Conservation (phyloP, 2,888 invertebrate genomes). For the Rugalucina vietnamica region DNA sequence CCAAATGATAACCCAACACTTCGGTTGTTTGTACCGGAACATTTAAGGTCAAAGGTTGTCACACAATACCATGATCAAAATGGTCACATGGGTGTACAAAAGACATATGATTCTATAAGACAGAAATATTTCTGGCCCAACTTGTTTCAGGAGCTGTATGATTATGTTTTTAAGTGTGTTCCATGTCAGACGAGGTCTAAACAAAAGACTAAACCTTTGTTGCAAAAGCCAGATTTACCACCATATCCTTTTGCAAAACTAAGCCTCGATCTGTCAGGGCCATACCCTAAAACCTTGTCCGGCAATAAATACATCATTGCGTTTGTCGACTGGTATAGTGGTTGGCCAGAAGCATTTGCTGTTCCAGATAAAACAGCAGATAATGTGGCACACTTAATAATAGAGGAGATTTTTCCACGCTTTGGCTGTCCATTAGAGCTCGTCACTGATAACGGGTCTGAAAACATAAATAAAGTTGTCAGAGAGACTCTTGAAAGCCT, state of each 20-base stretch:
- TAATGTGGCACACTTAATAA: constrained; percentile 31
- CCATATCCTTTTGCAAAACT: constrained; percentile 36
- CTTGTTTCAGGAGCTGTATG: constrained; percentile 27
- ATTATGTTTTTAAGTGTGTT: constrained; percentile 21
- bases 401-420: constrained; percentile 39
- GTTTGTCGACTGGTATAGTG: constrained; percentile 33
- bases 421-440: constrained; percentile 41
- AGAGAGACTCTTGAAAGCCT: constrained; percentile 29
- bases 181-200: constrained; percentile 29
- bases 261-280: constrained; percentile 36
- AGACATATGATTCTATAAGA: constrained; percentile 2
- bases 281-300: constrained; percentile 25
- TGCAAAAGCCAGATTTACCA: constrained; percentile 55
- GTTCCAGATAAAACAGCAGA: constrained; percentile 37
- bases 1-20: constrained; percentile 44
- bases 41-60: constrained; percentile 13
- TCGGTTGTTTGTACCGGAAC: constrained; percentile 35
- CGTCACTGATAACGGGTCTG: constrained; percentile 40
- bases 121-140: constrained; percentile 49
- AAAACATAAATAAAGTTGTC: constrained; percentile 30
- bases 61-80: constrained; percentile 41
- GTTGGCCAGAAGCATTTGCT: constrained; percentile 38
- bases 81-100: constrained; percentile 43
- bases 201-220: constrained; percentile 30
- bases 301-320: constrained; percentile 46